Evolutionary conservation across 2,888 invertebrate genomes (phyloP), one percentile per base, ranked within the genome.

Genomic region (Xestobium rufovillosum): DNA sequence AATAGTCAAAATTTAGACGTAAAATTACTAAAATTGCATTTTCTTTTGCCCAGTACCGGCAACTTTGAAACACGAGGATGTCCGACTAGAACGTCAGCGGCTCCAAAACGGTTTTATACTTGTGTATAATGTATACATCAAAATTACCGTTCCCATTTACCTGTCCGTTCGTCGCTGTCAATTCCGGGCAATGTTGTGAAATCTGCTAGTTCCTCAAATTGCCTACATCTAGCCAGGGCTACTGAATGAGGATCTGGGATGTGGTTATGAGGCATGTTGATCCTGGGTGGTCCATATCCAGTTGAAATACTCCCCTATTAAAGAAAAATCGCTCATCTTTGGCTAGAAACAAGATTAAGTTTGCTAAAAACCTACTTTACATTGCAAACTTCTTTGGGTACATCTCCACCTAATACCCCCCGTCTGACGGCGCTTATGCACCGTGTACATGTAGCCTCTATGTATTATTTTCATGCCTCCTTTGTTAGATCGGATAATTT

Each of bases 391-490:
- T 26, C 69, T 53, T 26, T 65, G 59, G 0, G 68, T 67, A 49
- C 70, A 69, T 26, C 70, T 49, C 69, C 69, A 70, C 2, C 69
- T 57, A 12, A 69, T 65, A 10, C 61, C 64, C 8, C 60, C 60
- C 2, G 62, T 60, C 45, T 64, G 64, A 4, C 58, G 48, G 36
- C 60, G 63, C 43, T 68, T 68, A 42, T 69, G 68, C 31, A 69
- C 56, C 0, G 68, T 69, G 48, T 70, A 70, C 66, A 69, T 68
- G 35, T 63, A 68, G 3, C 68, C 66, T 6, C 55, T 55, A 43
- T 68, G 61, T 34, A 70, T 68, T 10, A 70, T 52, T 51, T 69
- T 69, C 34, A 66, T 60, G 1, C 68, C 69, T 1, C 69, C 69
- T 50, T 69, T 70, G 47, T 69, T 69, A 10, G 68, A 68, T 6